Base-by-base conservation (phyloP, 2,113 vertebrate genomes). In the Mastomys coucha region DNA sequence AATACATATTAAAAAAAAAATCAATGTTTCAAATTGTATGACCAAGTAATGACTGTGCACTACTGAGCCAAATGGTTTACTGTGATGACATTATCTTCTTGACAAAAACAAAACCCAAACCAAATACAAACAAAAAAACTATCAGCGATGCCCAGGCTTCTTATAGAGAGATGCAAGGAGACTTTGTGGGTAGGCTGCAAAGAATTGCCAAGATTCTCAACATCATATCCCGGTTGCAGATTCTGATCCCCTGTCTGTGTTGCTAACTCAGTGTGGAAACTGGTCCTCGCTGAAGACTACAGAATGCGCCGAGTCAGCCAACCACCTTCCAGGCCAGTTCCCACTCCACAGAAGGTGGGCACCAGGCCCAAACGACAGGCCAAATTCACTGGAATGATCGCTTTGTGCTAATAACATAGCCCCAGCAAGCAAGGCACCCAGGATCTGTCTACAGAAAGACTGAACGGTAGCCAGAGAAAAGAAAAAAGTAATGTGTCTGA, bases 211-310 rank as follows among this genome's bases (percentile, higher is more conserved):
- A 85, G 76, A 92, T 36, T 88, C 49, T 53, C 75, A 45, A 58
- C 31, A 63, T 67, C 78, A 42, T 10, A 49, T 45, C n/a, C 73
- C 14, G 58, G 17, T 2, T 51, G 77, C n/a, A n/a, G 72, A 94
- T 49, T 85, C 72, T 39, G 69, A 12, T 9, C 77, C 60, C 65
- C 72, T 33, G 58, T 85, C 65, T 28, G 60, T 0, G 45, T 72
- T 82, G 73, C 88, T 75, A 81, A 94, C 45, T 39, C 84, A 39
- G 14, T 78, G 73, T 42, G 77, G 63, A 91, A 87, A 75, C 80
- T 0, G 11, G 65, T 63, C 70, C 89, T 56, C 36, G 72, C 69
- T 65, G 91, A 45, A 19, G 13, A 42, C 22, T 86, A 88, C 19
- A 86, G 92, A 87, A 76, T 6, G 86, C 0, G 24, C 82, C 39